A percentile compares a stretch with the other conserved stretches of the same genome.
Conservation (phyloP, 2,888 invertebrate genomes). For the Latrodectus hesperus region DNA sequence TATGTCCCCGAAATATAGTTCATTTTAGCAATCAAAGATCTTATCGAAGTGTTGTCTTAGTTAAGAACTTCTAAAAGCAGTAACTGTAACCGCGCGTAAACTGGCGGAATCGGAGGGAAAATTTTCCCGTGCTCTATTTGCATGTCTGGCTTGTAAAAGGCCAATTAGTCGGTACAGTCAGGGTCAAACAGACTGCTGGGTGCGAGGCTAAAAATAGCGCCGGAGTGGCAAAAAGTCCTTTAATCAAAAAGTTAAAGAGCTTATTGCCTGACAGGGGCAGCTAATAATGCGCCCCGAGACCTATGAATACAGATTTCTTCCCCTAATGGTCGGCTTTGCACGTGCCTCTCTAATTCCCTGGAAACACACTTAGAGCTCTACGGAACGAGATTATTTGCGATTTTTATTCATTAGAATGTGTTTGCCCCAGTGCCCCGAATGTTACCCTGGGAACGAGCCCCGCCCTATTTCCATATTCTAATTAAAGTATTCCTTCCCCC, state of each 20-base stretch:
- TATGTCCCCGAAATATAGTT: too few species aligned
- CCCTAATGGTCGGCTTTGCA: conserved; percentile 36
- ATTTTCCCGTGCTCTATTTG: too few species aligned
- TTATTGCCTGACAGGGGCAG: neutral
- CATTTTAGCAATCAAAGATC: too few species aligned
- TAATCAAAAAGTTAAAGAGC: conserved; percentile 3
- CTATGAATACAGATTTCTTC: conserved; percentile 37
- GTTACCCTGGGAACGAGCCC: conserved; percentile 63
- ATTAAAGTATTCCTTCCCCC: conserved; percentile 27
- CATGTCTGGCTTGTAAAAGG: too few species aligned
- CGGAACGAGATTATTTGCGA: conserved; percentile 46
- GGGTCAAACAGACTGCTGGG: neutral
- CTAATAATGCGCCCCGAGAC: conserved; percentile 10
- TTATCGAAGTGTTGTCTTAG: too few species aligned
- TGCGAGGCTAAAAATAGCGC: neutral
- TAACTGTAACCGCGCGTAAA: too few species aligned
- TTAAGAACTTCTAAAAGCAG: too few species aligned
- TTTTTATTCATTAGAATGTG: conserved; percentile 56
- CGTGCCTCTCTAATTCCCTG: conserved; percentile 35
- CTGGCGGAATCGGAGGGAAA: too few species aligned
- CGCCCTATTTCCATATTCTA: conserved; percentile 55
- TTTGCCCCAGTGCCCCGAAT: conserved; percentile 33
- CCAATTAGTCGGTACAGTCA: neutral
- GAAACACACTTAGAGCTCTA: conserved; percentile 35
- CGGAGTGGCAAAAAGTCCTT: neutral